These are phyloP conservation scores for Sphenodon punctatus DNA, from an alignment of 2,797 vertebrate species.

Conservation along the genomic window DNA sequence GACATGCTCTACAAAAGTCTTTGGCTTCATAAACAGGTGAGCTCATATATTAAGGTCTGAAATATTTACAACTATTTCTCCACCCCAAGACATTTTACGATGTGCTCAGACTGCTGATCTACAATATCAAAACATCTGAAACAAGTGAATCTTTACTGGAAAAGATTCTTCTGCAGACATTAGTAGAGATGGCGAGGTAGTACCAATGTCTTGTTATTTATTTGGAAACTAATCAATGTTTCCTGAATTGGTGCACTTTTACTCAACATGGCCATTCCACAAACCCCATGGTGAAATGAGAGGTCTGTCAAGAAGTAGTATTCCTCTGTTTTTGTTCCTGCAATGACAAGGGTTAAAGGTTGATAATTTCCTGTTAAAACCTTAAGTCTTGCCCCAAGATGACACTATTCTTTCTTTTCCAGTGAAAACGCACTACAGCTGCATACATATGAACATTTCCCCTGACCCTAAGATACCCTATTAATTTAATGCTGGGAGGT, in stretches of 20 bases:
- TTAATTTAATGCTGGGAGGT: no score
- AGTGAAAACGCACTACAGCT: neutral
- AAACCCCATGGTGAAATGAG: neutral
- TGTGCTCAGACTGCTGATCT: neutral
- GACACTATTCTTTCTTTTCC: neutral
- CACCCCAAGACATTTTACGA: neutral
- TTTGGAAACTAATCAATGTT: neutral
- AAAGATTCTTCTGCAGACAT: no score
- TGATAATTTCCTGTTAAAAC: neutral
- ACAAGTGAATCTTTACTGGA: no score
- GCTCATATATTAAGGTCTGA: neutral
- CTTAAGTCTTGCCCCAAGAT: no score
- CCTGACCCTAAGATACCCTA: no score
- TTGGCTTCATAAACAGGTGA: no score
- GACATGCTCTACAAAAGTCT: no score
- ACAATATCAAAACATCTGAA: no score
- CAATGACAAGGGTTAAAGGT: neutral
- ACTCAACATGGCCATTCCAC: neutral
- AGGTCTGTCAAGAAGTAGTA: neutral
- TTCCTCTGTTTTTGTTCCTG: constrained; percentile 2
- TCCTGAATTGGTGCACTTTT: neutral
- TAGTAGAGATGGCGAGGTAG: no score
- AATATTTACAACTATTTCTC: no score
- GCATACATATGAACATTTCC: no score
- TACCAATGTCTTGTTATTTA: no score